Conservation (phyloP, 1,140 invertebrate species). For the Trissolcus basalis region DNA sequence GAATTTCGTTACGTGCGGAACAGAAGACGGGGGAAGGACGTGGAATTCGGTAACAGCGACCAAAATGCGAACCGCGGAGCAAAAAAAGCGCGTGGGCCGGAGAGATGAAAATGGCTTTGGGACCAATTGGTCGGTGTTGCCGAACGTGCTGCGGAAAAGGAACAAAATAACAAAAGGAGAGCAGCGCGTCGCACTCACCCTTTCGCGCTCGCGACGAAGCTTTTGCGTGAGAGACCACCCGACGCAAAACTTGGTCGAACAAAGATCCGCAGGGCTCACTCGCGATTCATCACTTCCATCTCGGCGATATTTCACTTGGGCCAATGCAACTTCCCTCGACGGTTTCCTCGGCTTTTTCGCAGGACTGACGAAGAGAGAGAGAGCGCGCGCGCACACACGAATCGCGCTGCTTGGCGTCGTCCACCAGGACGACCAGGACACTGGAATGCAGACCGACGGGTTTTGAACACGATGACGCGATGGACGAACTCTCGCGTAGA, state of each 20-base stretch:
- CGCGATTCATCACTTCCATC: background rate
- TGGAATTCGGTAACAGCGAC: too few relatives aligned
- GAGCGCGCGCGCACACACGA: too few relatives aligned
- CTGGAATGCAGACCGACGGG: constrained; percentile 61
- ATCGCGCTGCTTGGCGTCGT: constrained; percentile 51
- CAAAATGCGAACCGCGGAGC: too few relatives aligned
- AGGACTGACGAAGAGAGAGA: too few relatives aligned
- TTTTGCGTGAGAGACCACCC: constrained; percentile 39
- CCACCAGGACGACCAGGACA: constrained; percentile 55
- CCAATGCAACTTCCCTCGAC: background rate
- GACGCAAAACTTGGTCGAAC: background rate
- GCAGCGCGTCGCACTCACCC: constrained; percentile 57
- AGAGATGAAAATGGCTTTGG: constrained; percentile 10
- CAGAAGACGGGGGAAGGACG: too few relatives aligned
- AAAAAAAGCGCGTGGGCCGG: too few relatives aligned
- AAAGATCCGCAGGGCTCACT: constrained; percentile 8
- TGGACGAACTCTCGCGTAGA: constrained; percentile 48
- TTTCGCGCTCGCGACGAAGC: constrained; percentile 48
- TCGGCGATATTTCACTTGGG: background rate
- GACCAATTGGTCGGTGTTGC: constrained; percentile 20
- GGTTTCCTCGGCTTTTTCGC: constrained; percentile 6
- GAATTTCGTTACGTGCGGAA: too few relatives aligned
- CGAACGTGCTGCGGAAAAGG: constrained; percentile 12
- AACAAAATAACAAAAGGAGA: constrained; percentile 39
- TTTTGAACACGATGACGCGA: constrained; percentile 60